Conservation (phyloP, 2,888 invertebrate genomes). For the Rosalia funebris region DNA sequence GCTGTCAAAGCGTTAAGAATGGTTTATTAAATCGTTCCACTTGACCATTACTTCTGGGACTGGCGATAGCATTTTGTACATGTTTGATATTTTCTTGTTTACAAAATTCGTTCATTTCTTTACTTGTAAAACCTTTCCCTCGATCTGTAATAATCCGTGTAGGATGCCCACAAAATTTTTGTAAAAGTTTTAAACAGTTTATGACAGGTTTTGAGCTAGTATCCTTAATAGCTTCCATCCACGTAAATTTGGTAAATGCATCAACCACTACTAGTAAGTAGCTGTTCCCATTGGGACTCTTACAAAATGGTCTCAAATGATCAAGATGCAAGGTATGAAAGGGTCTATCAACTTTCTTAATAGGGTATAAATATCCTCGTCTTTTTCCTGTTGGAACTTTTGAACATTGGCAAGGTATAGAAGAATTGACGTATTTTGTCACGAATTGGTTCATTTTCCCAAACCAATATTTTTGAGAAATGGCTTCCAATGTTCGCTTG, state of each 20-base stretch:
- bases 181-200: conserved; percentile 10
- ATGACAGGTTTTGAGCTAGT: conserved; percentile 24
- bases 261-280: conserved; percentile 27
- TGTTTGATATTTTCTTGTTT: conserved; percentile 13
- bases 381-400: conserved; percentile 45
- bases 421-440: conserved; percentile 48
- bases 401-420: conserved; percentile 48
- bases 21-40: conserved; percentile 16
- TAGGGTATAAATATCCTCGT: conserved; percentile 40
- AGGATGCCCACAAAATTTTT: conserved; percentile 13
- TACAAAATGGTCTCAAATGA: conserved; percentile 44
- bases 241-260: conserved; percentile 26
- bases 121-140: conserved; percentile 14
- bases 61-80: conserved; percentile 14
- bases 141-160: conserved; percentile 23
- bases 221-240: conserved; percentile 29
- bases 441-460: conserved; percentile 33
- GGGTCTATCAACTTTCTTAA: conserved; percentile 36
- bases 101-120: conserved; percentile 11
- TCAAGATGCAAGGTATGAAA: conserved; percentile 44
- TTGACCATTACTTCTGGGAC: conserved; percentile 26
- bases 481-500: conserved; percentile 30
- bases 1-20: conserved; percentile 16
- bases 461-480: conserved; percentile 39
- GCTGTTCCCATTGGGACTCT: conserved; percentile 24